Percentiles rank a stretch among this genome's conserved stretches.
These are phyloP conservation scores for Fistularia commersonii DNA, from an alignment of 2,797 vertebrate genomes.

Conservation along the genomic window DNA sequence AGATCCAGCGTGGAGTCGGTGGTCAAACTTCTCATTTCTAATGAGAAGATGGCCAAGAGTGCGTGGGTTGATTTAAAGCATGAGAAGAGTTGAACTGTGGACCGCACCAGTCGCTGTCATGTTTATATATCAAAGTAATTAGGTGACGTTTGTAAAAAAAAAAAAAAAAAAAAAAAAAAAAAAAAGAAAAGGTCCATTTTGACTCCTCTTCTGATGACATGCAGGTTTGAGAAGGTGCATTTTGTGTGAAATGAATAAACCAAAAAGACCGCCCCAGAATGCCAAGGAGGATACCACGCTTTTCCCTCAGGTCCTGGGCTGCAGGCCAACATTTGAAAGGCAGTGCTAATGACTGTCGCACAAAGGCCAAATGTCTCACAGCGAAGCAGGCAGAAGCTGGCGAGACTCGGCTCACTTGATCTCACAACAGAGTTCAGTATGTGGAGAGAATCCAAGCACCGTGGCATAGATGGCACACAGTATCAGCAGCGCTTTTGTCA, in stretches of 20 bases:
- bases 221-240: neutral
- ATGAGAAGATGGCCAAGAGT: no score
- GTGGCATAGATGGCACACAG: slow-evolving; percentile 17
- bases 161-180: no score
- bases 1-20: no score
- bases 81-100: no score
- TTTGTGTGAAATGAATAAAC: slow-evolving; percentile 17
- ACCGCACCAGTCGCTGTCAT: no score
- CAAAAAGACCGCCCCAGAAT: slow-evolving; percentile 24
- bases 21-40: no score
- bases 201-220: neutral
- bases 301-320: slow-evolving; percentile 41
- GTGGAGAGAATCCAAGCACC: slow-evolving; percentile 42
- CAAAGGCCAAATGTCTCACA: slow-evolving; percentile 68
- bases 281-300: slow-evolving; percentile 15
- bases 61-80: no score
- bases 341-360: slow-evolving; percentile 71
- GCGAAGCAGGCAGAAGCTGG: slow-evolving; percentile 47
- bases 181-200: no score
- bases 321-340: slow-evolving; percentile 55
- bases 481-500: slow-evolving; percentile 7
- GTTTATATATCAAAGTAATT: no score
- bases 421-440: slow-evolving; percentile 32
- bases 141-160: no score
- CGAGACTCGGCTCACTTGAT: slow-evolving; percentile 43